phyloP scores from a whole-genome alignment of 2,113 vertebrate species.

The Probosciger aterrimus region DNA sequence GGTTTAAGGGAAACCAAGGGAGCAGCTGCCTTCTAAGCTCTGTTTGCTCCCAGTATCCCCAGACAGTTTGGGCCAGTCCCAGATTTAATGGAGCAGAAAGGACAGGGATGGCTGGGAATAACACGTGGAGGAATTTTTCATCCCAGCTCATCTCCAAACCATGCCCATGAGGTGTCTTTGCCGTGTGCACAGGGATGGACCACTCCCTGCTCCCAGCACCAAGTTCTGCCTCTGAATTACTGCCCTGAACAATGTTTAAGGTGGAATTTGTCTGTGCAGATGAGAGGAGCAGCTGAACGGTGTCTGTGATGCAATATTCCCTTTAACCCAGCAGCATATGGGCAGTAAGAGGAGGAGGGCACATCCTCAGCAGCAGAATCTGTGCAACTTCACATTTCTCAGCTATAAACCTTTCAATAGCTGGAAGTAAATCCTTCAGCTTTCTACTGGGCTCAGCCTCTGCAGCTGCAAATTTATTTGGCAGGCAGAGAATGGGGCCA shows the following conservation, averaged over 20 bases:
- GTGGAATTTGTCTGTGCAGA: not conserved
- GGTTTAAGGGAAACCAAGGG: not conserved
- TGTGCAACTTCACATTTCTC: conserved; percentile 36
- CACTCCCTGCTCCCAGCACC: not conserved
- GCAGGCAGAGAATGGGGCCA: not conserved
- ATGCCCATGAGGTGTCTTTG: not conserved
- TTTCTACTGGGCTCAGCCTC: conserved; percentile 47
- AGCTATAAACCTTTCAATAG: conserved; percentile 70
- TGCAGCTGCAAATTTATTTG: conserved; percentile 60
- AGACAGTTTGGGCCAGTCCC: not conserved
- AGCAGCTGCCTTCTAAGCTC: not conserved
- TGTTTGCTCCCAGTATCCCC: not conserved
- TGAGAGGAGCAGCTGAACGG: not conserved
- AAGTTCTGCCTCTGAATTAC: not conserved
- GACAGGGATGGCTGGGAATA: not conserved
- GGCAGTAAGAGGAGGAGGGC: not conserved
- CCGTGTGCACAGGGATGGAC: rapidly evolving
- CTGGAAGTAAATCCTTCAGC: conserved; percentile 70
- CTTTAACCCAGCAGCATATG: not conserved
- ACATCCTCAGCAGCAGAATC: conserved; percentile 42
- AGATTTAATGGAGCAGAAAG: not conserved
- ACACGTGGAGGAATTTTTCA: not conserved
- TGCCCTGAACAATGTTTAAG: not conserved
- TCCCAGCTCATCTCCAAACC: not conserved
- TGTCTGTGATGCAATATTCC: not conserved